Percentiles rank a stretch among this genome's conserved stretches.
Evolutionary conservation across 1,140 invertebrate genomes (phyloP).

Genomic region (Nautilus pompilius): DNA sequence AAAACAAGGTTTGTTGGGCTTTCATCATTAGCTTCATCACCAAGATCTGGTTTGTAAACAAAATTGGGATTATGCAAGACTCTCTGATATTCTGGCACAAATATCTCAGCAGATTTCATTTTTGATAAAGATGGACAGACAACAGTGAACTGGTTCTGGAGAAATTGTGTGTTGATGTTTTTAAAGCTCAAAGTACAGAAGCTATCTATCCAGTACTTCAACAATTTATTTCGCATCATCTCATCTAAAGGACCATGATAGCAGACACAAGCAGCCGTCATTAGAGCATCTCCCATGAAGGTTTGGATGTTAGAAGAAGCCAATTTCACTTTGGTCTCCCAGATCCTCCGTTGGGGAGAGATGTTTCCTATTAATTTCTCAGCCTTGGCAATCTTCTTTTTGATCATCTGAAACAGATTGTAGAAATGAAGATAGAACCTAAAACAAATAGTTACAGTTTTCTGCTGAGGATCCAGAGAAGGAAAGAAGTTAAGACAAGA

Average conservation of each 20-base stretch:
- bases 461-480: background rate
- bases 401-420: constrained; percentile 43
- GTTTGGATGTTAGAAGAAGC: constrained; percentile 36
- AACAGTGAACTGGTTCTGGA: too few relatives aligned
- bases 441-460: background rate
- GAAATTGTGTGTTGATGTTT: too few relatives aligned
- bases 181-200: too few relatives aligned
- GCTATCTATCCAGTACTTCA: constrained; percentile 40
- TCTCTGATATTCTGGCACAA: background rate
- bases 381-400: constrained; percentile 42
- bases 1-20: background rate
- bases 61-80: background rate
- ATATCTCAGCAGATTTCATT: too few relatives aligned
- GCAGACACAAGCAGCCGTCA: constrained; percentile 47
- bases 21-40: background rate
- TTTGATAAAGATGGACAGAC: too few relatives aligned
- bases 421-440: background rate
- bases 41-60: background rate
- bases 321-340: constrained; percentile 44
- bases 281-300: constrained; percentile 42
- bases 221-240: constrained; percentile 34
- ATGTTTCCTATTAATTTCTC: constrained; percentile 51
- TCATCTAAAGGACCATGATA: constrained; percentile 50
- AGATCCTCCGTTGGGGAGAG: constrained; percentile 47
- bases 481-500: background rate